Evolutionary conservation across 1,140 invertebrate species (phyloP).

Genomic region (Acromyrmex echinatior): DNA sequence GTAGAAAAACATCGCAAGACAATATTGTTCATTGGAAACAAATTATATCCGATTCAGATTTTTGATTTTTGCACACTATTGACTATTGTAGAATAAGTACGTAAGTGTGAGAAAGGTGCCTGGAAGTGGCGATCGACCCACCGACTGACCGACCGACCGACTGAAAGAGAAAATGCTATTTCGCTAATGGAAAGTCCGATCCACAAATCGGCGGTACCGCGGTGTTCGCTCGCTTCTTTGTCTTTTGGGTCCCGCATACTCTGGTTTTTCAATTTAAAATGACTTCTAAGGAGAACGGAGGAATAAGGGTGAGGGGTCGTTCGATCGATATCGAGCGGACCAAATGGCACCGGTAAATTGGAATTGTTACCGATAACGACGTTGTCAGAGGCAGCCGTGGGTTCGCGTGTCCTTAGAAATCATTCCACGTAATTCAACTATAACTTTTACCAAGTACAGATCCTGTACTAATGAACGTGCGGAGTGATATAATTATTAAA

Average conservation of each 20-base stretch:
- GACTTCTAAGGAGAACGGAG: slow-evolving; percentile 22
- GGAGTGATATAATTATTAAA: neutral
- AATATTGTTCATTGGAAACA: neutral
- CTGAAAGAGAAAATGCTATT: slow-evolving; percentile 67
- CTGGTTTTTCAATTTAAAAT: slow-evolving; percentile 66
- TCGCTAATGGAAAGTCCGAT: slow-evolving; percentile 74
- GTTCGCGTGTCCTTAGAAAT: slow-evolving; percentile 42
- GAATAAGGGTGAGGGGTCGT: neutral
- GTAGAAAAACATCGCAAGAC: neutral
- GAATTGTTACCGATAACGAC: slow-evolving; percentile 69
- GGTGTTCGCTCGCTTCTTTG: slow-evolving; percentile 64
- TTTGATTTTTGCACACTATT: neutral
- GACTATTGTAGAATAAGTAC: slow-evolving; percentile 5
- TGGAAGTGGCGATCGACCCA: slow-evolving; percentile 13
- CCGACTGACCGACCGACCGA: slow-evolving; percentile 16
- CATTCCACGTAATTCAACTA: slow-evolving; percentile 55
- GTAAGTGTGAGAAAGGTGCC: neutral
- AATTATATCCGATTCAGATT: slow-evolving; percentile 25
- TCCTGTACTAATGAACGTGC: slow-evolving; percentile 10
- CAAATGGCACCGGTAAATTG: slow-evolving; percentile 66
- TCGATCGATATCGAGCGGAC: slow-evolving; percentile 68
- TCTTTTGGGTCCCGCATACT: slow-evolving; percentile 66
- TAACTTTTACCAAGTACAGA: slow-evolving; percentile 47
- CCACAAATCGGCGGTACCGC: slow-evolving; percentile 68
- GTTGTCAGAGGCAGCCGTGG: slow-evolving; percentile 53